phyloP scores from a whole-genome alignment of 2,888 invertebrate genomes.

The Metallyticus violacea region DNA sequence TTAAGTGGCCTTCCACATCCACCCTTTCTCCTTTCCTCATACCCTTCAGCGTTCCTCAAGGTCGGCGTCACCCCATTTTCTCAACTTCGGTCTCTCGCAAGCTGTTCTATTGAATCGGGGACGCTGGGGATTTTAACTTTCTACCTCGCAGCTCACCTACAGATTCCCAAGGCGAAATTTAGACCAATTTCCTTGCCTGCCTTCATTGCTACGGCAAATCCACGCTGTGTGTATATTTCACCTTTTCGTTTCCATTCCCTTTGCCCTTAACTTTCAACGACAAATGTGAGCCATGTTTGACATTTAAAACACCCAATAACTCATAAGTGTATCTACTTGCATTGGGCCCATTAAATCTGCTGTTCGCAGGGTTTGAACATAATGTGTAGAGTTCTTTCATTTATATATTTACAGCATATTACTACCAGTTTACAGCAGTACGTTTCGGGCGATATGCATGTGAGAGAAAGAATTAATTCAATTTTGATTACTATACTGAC shows the following conservation, averaged over 20 bases:
- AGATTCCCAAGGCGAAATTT: slow-evolving; percentile 9
- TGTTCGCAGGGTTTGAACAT: too few species aligned
- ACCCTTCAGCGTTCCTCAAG: not conserved
- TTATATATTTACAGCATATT: too few species aligned
- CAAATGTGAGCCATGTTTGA: not conserved
- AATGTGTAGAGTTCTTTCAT: too few species aligned
- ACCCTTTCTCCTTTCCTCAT: not conserved
- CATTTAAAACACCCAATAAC: not conserved
- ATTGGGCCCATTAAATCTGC: too few species aligned
- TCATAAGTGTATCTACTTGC: too few species aligned
- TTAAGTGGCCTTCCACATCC: not conserved
- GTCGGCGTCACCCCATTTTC: not conserved
- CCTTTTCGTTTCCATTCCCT: not conserved
- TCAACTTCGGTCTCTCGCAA: not conserved
- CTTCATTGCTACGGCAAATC: not conserved
- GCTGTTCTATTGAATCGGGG: not conserved
- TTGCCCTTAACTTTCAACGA: not conserved
- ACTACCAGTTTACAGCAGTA: too few species aligned
- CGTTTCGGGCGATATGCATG: too few species aligned
- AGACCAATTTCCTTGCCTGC: slow-evolving; percentile 6
- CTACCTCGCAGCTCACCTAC: not conserved
- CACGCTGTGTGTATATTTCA: not conserved
- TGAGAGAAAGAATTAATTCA: too few species aligned
- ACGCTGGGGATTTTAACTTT: not conserved
- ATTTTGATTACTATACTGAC: too few species aligned